A percentile compares a stretch with the other conserved stretches of the same genome.
phyloP scores from a whole-genome alignment of 1,140 invertebrate species.

The Aphaenogaster floridana region DNA sequence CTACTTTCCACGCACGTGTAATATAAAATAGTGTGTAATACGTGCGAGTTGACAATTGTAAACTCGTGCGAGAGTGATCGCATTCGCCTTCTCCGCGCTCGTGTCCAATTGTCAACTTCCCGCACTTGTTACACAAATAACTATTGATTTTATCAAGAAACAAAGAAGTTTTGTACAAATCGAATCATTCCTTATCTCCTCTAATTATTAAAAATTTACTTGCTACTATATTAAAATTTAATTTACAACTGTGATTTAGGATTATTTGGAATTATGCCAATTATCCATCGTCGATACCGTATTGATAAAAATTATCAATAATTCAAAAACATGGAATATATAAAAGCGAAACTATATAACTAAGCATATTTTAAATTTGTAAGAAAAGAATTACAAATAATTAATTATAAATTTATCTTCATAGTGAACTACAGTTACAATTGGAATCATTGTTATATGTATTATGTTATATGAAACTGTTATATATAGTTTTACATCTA shows the following conservation, averaged over 20 bases:
- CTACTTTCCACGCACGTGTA: too few species aligned
- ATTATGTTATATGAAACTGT: conserved; percentile 9
- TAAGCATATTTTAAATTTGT: neutral
- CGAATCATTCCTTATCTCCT: neutral
- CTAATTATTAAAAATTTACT: neutral
- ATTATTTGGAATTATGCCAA: neutral
- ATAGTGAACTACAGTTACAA: conserved; percentile 1
- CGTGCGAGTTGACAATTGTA: too few species aligned
- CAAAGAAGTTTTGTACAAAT: conserved; percentile 4
- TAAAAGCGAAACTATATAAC: neutral
- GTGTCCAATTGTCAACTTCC: too few species aligned
- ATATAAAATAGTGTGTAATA: too few species aligned
- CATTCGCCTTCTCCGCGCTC: too few species aligned
- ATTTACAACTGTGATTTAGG: conserved; percentile 29
- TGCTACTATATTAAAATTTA: conserved; percentile 13
- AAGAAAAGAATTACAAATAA: neutral
- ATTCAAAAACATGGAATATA: neutral
- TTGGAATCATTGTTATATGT: conserved; percentile 9
- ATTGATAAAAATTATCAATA: neutral
- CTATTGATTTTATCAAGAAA: neutral
- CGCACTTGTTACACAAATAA: too few species aligned
- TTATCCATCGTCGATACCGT: neutral
- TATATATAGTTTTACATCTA: neutral
- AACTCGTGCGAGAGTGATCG: too few species aligned
- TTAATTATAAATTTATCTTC: neutral